phyloP scores from a whole-genome alignment of 2,797 vertebrate genomes.

The Pitangus sulphuratus region DNA sequence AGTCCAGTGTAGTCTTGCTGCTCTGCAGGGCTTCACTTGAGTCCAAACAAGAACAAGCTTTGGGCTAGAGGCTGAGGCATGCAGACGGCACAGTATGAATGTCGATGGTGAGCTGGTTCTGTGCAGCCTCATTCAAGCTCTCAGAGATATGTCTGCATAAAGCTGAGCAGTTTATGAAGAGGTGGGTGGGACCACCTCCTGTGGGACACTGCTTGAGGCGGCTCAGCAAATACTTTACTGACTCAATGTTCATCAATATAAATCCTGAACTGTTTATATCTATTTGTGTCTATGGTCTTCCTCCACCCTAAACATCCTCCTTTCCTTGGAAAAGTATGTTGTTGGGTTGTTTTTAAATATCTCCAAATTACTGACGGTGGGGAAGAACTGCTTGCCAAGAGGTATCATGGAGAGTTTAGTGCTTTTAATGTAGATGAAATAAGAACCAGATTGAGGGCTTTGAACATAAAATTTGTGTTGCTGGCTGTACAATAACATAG shows the following conservation, averaged over 20 bases:
- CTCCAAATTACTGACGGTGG: not conserved
- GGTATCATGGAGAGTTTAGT: not conserved
- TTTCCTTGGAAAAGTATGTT: not conserved
- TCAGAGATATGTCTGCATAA: accelerated
- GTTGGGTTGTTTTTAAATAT: not conserved
- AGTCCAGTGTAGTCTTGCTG: not conserved
- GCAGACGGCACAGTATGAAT: accelerated
- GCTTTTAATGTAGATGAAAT: not conserved
- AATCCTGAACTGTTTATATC: not conserved
- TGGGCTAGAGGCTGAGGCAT: not conserved
- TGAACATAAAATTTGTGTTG: not conserved
- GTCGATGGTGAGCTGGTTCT: not conserved
- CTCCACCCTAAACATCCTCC: not conserved
- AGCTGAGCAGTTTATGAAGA: not conserved
- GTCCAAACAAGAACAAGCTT: not conserved
- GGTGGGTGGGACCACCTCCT: not conserved
- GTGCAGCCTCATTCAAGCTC: not conserved
- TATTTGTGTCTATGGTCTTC: not conserved
- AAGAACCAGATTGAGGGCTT: not conserved
- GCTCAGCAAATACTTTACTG: not conserved
- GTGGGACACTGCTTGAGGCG: not conserved
- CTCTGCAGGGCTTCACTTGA: not conserved
- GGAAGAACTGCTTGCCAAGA: not conserved
- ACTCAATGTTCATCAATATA: accelerated
- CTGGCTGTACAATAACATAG: not conserved